Evolutionary conservation across 2,888 invertebrate species (phyloP).

Genomic region (Drosophila flavopinicola): DNA sequence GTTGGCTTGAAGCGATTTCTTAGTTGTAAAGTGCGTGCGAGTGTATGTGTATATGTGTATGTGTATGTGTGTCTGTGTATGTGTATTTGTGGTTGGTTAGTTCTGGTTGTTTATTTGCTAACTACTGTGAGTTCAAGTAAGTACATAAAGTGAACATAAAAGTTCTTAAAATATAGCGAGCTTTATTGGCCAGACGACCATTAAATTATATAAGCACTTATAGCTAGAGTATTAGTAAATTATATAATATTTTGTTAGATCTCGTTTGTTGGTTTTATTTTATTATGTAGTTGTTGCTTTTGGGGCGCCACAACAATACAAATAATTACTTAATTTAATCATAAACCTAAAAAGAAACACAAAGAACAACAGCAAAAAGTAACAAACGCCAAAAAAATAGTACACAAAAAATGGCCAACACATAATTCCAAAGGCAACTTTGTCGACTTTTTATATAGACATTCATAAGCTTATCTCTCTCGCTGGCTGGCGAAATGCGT

Average conservation of each 20-base stretch:
- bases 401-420: constrained; percentile 31
- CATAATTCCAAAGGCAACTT: constrained; percentile 36
- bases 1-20: constrained; percentile 11
- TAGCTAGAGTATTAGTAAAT: constrained; percentile 21
- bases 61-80: constrained; percentile 4
- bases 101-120: constrained; percentile 26
- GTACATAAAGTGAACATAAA: constrained; percentile 23
- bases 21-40: constrained; percentile 27
- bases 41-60: constrained; percentile 18
- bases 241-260: constrained; percentile 12
- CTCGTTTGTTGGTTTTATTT: constrained; percentile 5
- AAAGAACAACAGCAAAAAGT: constrained; percentile 21
- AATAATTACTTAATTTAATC: constrained; percentile 81
- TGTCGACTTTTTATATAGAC: constrained; percentile 64
- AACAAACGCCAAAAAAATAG: constrained; percentile 27
- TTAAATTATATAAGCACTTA: constrained; percentile 51
- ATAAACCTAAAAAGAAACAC: constrained; percentile 45
- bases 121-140: constrained; percentile 63
- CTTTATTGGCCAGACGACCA: constrained; percentile 25
- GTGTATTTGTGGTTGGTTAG: constrained; percentile 47
- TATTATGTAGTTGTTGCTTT: constrained; percentile 11
- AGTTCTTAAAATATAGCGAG: constrained; percentile 23
- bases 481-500: constrained; percentile 44
- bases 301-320: constrained; percentile 52
- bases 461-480: constrained; percentile 70